Percentiles rank a stretch among this genome's conserved stretches.
phyloP scores from a whole-genome alignment of 2,113 vertebrate genomes.

The Microcebus ravelobensis region DNA sequence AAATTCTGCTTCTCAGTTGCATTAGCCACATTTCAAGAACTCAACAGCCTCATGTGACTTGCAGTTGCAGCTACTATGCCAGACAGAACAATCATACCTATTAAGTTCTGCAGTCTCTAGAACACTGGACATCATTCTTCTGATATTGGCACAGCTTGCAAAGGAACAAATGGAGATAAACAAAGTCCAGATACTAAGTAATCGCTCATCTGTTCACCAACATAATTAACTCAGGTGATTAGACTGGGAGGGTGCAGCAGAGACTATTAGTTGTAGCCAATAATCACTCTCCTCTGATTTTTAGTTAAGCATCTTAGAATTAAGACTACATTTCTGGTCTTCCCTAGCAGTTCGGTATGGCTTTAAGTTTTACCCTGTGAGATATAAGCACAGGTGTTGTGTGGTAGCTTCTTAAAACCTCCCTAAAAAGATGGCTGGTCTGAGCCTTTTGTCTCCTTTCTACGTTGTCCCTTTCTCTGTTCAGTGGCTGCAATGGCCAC shows the following conservation, averaged over 20 bases:
- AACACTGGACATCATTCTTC: background rate
- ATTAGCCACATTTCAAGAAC: background rate
- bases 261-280: background rate
- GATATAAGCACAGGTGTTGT: background rate
- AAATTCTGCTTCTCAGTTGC: background rate
- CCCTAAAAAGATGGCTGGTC: background rate
- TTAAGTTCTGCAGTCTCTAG: background rate
- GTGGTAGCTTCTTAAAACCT: background rate
- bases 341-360: background rate
- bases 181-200: background rate
- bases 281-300: background rate
- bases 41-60: background rate
- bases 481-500: background rate
- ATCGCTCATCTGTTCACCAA: background rate
- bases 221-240: background rate
- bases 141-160: background rate
- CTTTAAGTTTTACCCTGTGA: background rate
- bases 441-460: background rate
- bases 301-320: background rate
- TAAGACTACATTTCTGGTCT: background rate
- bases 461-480: background rate
- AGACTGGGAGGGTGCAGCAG: background rate
- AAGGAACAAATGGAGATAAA: constrained; percentile 7
- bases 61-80: fast-evolving
- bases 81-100: background rate